Evolutionary conservation across 2,797 vertebrate species (phyloP).

Genomic region (Columba guinea): DNA sequence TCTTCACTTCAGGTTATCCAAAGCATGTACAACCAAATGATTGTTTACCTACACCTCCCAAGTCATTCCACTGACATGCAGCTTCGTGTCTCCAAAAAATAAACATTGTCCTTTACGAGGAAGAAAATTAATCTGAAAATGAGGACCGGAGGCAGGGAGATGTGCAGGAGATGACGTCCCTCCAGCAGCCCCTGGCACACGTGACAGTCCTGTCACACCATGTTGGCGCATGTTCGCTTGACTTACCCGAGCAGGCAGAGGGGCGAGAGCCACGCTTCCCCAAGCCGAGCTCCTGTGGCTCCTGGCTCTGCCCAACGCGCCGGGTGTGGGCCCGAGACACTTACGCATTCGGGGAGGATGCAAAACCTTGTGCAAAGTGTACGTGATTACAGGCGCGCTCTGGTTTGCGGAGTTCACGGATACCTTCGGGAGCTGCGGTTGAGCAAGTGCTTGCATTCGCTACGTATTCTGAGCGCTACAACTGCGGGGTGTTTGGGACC

Average conservation of each 20-base stretch:
- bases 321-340: background rate
- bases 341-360: rapidly evolving
- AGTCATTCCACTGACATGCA: rapidly evolving
- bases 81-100: background rate
- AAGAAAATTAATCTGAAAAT: background rate
- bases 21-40: rapidly evolving
- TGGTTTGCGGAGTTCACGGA: rapidly evolving
- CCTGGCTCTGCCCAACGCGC: background rate
- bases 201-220: background rate
- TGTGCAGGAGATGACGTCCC: rapidly evolving
- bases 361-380: background rate
- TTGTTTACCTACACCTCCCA: background rate
- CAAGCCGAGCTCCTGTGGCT: background rate
- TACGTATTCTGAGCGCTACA: rapidly evolving
- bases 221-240: background rate
- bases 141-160: background rate
- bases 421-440: background rate
- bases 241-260: background rate
- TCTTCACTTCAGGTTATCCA: background rate
- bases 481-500: background rate
- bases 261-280: background rate
- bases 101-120: background rate
- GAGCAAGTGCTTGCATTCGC: background rate
- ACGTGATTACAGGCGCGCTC: rapidly evolving
- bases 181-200: background rate